Evolutionary conservation across 2,797 vertebrate species (phyloP).

Genomic region (Tiaroga cobitis): DNA sequence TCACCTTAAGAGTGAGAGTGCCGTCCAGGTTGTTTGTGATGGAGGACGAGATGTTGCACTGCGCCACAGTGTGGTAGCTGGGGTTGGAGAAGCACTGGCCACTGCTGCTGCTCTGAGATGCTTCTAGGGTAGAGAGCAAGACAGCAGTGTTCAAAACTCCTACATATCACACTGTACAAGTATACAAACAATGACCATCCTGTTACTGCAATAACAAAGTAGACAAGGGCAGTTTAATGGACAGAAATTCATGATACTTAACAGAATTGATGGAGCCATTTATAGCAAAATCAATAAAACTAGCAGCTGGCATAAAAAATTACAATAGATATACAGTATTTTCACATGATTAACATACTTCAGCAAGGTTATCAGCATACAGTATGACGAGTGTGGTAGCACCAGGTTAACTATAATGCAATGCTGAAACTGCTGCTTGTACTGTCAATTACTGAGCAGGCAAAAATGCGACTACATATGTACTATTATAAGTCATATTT

Average conservation of each 20-base stretch:
- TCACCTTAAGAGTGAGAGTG: conserved; percentile 89
- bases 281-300: conserved; percentile 18
- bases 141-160: background rate
- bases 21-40: conserved; percentile 89
- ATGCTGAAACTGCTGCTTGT: background rate
- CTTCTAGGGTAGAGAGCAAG: conserved; percentile 69
- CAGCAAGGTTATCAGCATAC: background rate
- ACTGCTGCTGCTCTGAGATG: conserved; percentile 80
- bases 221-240: background rate
- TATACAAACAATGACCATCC: background rate
- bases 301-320: background rate
- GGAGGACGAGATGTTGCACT: conserved; percentile 86
- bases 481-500: background rate
- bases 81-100: conserved; percentile 93
- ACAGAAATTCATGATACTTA: background rate
- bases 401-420: background rate
- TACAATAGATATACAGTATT: background rate
- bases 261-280: background rate
- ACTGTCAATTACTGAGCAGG: background rate
- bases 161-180: background rate
- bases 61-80: conserved; percentile 92
- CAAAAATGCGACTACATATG: background rate
- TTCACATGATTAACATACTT: background rate
- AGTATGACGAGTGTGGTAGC: background rate
- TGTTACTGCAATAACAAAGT: background rate